Evolutionary conservation across 2,888 invertebrate genomes (phyloP).

Genomic region (Stegophylla sp.): DNA sequence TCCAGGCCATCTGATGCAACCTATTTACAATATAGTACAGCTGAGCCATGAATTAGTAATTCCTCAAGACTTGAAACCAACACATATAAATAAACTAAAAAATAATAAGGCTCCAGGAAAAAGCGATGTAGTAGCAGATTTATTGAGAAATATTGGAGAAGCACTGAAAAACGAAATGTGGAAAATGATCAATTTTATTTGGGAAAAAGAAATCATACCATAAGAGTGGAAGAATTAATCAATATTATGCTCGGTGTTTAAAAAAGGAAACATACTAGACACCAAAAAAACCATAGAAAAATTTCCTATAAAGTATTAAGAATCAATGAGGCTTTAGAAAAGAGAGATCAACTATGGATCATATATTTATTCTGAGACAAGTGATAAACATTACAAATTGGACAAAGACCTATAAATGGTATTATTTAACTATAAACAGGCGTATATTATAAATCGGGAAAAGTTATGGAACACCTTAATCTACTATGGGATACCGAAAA

Average conservation of each 20-base stretch:
- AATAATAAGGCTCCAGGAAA: not conserved
- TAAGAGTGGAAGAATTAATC: constrained; percentile 2
- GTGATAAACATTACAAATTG: constrained; percentile 1
- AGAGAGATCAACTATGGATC: constrained; percentile 25
- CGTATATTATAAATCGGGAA: constrained; percentile 11
- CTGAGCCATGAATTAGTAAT: constrained; percentile 8
- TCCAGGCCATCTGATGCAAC: not conserved
- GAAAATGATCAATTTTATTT: constrained; percentile 23
- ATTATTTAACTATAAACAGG: constrained; percentile 11
- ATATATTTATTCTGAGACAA: constrained; percentile 10
- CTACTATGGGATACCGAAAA: constrained; percentile 5
- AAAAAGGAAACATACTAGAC: not conserved
- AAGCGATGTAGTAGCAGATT: constrained; percentile 20
- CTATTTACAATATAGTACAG: constrained; percentile 10
- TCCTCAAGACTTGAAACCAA: constrained; percentile 10
- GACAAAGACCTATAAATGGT: constrained; percentile 11
- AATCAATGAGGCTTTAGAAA: constrained; percentile 24
- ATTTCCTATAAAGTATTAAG: not conserved
- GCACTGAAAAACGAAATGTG: constrained; percentile 11
- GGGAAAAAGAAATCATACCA: constrained; percentile 9
- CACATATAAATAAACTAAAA: not conserved
- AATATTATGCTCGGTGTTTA: constrained; percentile 9
- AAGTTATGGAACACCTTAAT: constrained; percentile 17
- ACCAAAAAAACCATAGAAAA: not conserved
- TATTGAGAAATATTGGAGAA: constrained; percentile 16